Percentiles rank a stretch among this genome's conserved stretches.
Evolutionary conservation across 2,888 invertebrate genomes (phyloP).

Genomic region (Folsomia candida): DNA sequence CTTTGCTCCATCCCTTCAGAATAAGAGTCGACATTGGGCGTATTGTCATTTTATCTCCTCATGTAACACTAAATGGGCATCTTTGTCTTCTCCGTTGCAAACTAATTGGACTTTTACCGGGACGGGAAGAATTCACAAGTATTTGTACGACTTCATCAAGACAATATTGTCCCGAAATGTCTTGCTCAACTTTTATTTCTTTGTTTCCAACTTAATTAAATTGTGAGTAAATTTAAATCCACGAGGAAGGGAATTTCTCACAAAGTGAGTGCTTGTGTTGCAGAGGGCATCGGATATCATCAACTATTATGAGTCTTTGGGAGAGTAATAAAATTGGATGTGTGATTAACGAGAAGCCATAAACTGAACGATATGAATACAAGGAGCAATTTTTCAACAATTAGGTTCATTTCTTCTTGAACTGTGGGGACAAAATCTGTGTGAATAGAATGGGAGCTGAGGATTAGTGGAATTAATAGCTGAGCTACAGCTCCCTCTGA

Average conservation of each 20-base stretch:
- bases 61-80: neutral
- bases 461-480: neutral
- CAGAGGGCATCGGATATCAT: neutral
- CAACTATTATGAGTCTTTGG: too few species aligned
- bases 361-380: neutral
- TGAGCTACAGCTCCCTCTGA: too few species aligned
- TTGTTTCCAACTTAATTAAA: slow-evolving; percentile 7
- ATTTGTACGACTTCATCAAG: neutral
- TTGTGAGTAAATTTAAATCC: neutral
- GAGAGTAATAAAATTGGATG: neutral
- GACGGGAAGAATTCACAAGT: neutral
- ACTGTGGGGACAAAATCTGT: neutral
- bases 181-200: slow-evolving; percentile 1
- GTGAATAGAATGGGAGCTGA: neutral
- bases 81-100: neutral
- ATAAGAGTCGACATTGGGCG: neutral
- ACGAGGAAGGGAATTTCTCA: neutral
- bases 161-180: neutral
- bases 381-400: neutral
- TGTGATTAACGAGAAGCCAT: neutral
- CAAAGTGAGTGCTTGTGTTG: neutral
- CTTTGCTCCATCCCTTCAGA: neutral
- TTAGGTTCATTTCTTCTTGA: slow-evolving; percentile 15
- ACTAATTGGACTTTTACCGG: neutral
- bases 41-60: neutral